Evolutionary conservation across 2,113 vertebrate species (phyloP).

Genomic region (Rhinolophus sinicus): DNA sequence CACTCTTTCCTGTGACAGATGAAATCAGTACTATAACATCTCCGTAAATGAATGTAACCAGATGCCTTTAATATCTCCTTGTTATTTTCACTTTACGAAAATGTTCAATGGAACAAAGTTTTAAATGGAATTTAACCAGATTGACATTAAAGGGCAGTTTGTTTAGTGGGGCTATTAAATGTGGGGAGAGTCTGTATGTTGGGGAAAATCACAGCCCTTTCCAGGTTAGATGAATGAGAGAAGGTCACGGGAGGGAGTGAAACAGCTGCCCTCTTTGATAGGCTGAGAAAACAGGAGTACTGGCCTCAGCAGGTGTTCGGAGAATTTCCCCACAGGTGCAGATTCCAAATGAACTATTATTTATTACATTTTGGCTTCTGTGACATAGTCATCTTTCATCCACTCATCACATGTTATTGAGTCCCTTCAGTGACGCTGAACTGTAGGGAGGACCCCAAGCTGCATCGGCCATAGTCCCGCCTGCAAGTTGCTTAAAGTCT

Average conservation of each 20-base stretch:
- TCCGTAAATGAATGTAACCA: background rate
- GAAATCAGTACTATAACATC: background rate
- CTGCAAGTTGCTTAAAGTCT: background rate
- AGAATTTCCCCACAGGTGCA: constrained; percentile 56
- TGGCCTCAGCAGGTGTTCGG: background rate
- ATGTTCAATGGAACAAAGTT: background rate
- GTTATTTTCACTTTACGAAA: constrained; percentile 46
- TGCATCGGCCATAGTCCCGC: background rate
- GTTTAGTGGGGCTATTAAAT: background rate
- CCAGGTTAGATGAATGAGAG: background rate
- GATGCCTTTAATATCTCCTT: background rate
- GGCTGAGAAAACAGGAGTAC: constrained; percentile 19
- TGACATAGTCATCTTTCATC: constrained; percentile 42
- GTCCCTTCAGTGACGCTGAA: background rate
- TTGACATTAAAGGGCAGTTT: background rate
- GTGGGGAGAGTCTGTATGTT: background rate
- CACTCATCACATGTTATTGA: background rate
- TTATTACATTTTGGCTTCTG: constrained; percentile 2
- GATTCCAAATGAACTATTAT: constrained; percentile 21
- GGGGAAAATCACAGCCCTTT: background rate
- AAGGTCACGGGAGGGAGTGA: background rate
- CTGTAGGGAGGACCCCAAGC: accelerated
- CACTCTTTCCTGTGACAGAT: background rate
- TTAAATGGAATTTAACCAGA: background rate
- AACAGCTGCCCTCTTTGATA: background rate